Evolutionary conservation across 2,888 invertebrate species (phyloP).

Genomic region (Morpho deidamia): DNA sequence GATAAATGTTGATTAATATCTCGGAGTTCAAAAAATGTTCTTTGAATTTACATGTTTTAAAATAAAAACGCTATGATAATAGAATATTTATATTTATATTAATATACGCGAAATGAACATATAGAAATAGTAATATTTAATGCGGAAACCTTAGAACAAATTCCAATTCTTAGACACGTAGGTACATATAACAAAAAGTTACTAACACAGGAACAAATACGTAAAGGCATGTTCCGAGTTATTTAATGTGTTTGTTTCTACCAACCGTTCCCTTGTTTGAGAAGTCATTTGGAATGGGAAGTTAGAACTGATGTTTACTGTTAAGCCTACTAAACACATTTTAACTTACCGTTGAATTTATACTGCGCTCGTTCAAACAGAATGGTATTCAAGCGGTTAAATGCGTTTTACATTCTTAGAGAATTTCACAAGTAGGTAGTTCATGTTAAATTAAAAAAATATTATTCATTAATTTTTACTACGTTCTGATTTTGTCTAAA

Average conservation of each 20-base stretch:
- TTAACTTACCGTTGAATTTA: constrained; percentile 4
- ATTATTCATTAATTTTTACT: no score
- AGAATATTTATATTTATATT: no score
- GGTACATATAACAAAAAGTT: background rate
- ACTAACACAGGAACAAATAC: constrained; percentile 2
- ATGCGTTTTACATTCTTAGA: no score
- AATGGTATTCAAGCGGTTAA: background rate
- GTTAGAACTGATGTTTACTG: constrained; percentile 2
- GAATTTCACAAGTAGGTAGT: no score
- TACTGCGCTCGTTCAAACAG: background rate
- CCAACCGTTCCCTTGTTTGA: background rate
- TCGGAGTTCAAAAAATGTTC: no score
- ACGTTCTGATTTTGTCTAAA: no score
- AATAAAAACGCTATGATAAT: no score
- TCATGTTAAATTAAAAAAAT: no score
- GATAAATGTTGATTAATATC: background rate
- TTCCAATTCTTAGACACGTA: no score
- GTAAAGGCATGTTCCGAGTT: background rate
- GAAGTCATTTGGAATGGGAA: constrained; percentile 5
- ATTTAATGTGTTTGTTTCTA: constrained; percentile 10
- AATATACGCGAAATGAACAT: no score
- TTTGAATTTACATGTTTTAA: no score
- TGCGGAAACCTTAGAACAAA: no score
- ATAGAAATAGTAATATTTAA: background rate
- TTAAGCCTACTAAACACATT: constrained; percentile 1